Base-by-base conservation (phyloP, 2,113 vertebrate genomes). In the Sclerurus mexicanus region DNA sequence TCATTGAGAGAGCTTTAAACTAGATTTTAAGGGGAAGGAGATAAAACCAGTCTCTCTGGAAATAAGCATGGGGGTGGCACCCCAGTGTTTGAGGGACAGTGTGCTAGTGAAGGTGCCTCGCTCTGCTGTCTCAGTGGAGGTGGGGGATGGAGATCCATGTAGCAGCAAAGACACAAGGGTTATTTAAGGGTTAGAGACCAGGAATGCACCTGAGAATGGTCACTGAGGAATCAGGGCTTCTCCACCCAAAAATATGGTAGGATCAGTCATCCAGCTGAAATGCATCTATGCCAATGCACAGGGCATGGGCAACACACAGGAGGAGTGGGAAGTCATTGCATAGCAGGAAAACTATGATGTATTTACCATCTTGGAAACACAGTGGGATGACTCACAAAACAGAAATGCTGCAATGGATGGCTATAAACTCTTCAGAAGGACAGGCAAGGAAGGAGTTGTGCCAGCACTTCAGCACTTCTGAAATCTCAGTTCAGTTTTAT, bases 401-500 rank as follows among this genome's bases (percentile, higher is more conserved):
- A 49, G 17, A 10, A 71, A 12, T 40, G 30, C 39, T 47, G 30
- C 23, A n/a, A 9, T 24, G 30, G 24, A 47, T 63, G 75, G 40
- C 49, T 14, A 6, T 18, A 47, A 81, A 37, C 37, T 6, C 37
- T 52, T 59, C 52, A 74, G 44, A 66, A 67, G 16, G 14, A 74
- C 8, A 52, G 33, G 15, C 0, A 1, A 59, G 23, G 33, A 56
- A 35, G 24, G 6, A 62, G 42, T 66, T 8, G 3, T 62, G 75
- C 31, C 73, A 66, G 52, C 18, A 52, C 18, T 64, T 84, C 24
- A 63, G 42, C 14, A 44, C 22, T 74, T 80, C 31, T 49, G 31
- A 56, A 78, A 30, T 75, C 44, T 83, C 55, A 62, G 35, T 71
- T 68, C 21, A 85, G 58, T 83, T 89, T 71, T 58, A 71, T 90